Base-by-base conservation (phyloP, 2,797 vertebrate genomes). In the Pseudotriccus pelzelni region DNA sequence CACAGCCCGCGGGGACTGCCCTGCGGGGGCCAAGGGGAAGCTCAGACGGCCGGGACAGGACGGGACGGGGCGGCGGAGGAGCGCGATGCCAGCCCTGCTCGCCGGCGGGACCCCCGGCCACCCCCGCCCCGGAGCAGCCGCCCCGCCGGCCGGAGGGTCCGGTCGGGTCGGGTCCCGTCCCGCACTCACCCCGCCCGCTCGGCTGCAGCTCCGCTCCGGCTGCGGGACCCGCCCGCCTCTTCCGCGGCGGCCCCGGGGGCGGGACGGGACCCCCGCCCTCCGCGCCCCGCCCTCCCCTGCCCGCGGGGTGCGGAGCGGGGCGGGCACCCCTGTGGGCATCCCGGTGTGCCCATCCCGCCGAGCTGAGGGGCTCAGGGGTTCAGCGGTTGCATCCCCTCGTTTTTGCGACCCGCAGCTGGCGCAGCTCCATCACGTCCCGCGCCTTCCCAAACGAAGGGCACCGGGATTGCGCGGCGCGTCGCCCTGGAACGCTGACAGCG, bases 301-400 rank as follows among this genome's bases (percentile, higher is more conserved):
- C 32, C 19, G 12, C 7, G 14, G 5, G 30, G 23, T 1, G 44
- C 56, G 17, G 56, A 6, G 52, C 21, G 24, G 8, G 5, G 49
- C 49, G n/a, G n/a, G 34, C 46, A 25, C 9, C 32, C n/a, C 52
- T 6, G 59, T 20, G 69, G 14, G 24, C 47, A 25, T 9, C 32
- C 32, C 9, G 14, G 41, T 10, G n/a, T 30, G 37, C 27, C 30
- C 47, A 2, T 37, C 47, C 76, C 14, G 18, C 12, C 9, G 67
- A 13, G 55, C 24, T 2, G 1, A 8, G 4, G 4, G 46, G 21
- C 9, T 39, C 5, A 0, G 21, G 24, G 36, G 1, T 1, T 2
- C 46, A 0, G 56, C 46, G 7, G 30, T 0, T 4, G 11, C 28
- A 4, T 2, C 28, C 12, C 20, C 62, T 2, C 2, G 0, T 5